Evolutionary conservation across 2,888 invertebrate genomes (phyloP).

Genomic region (Scaptomyza caliginosa): DNA sequence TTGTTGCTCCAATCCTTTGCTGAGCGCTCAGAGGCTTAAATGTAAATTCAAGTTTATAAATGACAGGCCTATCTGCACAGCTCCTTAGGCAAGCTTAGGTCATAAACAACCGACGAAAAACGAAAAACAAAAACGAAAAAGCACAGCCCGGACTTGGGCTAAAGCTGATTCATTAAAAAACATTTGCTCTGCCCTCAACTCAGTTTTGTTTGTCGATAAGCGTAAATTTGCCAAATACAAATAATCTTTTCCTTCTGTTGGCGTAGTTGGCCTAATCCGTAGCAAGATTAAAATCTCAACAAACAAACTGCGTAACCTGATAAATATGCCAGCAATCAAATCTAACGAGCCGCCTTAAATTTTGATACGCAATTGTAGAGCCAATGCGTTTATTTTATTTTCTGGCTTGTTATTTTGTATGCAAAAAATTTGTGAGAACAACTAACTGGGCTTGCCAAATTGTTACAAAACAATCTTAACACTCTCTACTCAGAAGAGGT

Average conservation of each 20-base stretch:
- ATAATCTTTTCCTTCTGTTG: constrained; percentile 50
- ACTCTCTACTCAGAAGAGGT: constrained; percentile 14
- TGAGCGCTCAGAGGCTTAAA: constrained; percentile 52
- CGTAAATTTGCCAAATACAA: constrained; percentile 77
- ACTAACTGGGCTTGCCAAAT: constrained; percentile 50
- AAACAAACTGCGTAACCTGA: constrained; percentile 49
- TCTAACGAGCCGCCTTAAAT: constrained; percentile 27
- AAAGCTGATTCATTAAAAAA: constrained; percentile 56
- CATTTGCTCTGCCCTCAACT: constrained; percentile 15
- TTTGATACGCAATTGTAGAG: constrained; percentile 6
- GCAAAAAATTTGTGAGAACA: constrained; percentile 21
- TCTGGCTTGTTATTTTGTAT: constrained; percentile 15
- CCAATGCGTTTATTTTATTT: background rate
- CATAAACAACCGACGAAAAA: constrained; percentile 71
- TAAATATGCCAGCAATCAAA: constrained; percentile 44
- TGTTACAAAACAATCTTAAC: constrained; percentile 48
- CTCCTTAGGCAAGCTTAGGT: constrained; percentile 51
- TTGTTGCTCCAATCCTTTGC: constrained; percentile 16
- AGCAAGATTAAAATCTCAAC: constrained; percentile 62
- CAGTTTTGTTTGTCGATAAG: constrained; percentile 55
- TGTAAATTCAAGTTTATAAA: constrained; percentile 71
- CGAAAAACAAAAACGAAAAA: constrained; percentile 27
- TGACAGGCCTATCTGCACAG: constrained; percentile 68
- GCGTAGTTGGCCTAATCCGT: constrained; percentile 37
- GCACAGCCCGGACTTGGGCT: constrained; percentile 9